Base-by-base conservation (phyloP, 37 sponge, comb jelly and placozoan species). In the Crambe crambe region DNA sequence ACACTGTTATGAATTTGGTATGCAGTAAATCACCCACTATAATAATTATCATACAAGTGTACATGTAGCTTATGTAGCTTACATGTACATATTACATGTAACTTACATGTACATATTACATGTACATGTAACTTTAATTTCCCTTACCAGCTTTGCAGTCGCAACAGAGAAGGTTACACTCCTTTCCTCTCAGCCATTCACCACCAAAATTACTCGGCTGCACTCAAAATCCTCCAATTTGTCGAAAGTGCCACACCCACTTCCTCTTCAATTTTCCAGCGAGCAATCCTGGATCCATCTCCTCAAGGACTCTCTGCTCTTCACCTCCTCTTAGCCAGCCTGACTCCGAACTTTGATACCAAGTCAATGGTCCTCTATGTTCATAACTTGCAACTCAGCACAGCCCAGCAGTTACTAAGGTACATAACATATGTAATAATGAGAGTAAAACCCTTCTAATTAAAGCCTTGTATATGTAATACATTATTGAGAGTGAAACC, bases 401-500 rank as follows among this genome's bases (percentile, higher is more conserved):
- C 87, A 0, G 92, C 92, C 8, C 92, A 91, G 58, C 87, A 86
- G 71, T 76, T 91, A 31, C 75, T 87, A n/a, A 67, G 54, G 56
- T n/a, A n/a, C n/a, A n/a, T n/a, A n/a, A n/a, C n/a, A n/a, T n/a
- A n/a, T n/a, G n/a, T n/a, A n/a, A n/a, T n/a, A n/a, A n/a, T n/a
- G n/a, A n/a, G n/a, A n/a, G n/a, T n/a, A n/a, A n/a, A n/a, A n/a
- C n/a, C n/a, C n/a, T n/a, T n/a, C n/a, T n/a, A n/a, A n/a, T n/a
- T n/a, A n/a, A n/a, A n/a, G n/a, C n/a, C n/a, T n/a, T n/a, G n/a
- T n/a, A n/a, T n/a, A n/a, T n/a, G n/a, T n/a, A n/a, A n/a, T n/a
- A n/a, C n/a, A n/a, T n/a, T n/a, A n/a, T n/a, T n/a, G n/a, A n/a
- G n/a, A n/a, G n/a, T n/a, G n/a, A n/a, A n/a, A n/a, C n/a, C n/a